Evolutionary conservation across 2,113 vertebrate genomes (phyloP).

Genomic region (Hystrix cristata): DNA sequence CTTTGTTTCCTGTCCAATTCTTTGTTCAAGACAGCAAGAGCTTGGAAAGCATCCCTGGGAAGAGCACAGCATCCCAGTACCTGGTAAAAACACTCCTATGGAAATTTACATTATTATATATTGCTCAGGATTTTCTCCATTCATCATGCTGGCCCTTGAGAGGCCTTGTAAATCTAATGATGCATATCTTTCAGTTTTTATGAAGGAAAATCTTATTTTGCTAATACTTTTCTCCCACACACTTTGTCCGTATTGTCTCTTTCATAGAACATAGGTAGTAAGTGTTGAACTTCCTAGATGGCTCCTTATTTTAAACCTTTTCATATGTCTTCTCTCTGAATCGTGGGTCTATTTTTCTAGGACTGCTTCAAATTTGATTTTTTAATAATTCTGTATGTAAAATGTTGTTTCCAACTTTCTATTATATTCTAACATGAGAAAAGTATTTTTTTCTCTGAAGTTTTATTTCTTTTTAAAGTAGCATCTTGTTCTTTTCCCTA

Average conservation of each 20-base stretch:
- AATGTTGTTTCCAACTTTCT: slow-evolving; percentile 32
- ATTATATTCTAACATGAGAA: not conserved
- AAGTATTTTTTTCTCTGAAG: not conserved
- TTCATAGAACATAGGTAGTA: not conserved
- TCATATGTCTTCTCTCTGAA: not conserved
- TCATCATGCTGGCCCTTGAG: not conserved
- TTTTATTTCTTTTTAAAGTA: not conserved
- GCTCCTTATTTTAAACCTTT: not conserved
- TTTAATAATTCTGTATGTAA: not conserved
- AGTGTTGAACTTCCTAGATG: not conserved
- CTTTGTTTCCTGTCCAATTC: not conserved
- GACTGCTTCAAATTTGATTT: not conserved
- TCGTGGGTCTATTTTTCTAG: not conserved
- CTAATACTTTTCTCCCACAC: not conserved
- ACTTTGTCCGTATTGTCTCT: not conserved
- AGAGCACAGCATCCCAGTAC: not conserved
- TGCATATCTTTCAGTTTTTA: not conserved
- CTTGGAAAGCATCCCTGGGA: not conserved
- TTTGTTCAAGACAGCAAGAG: not conserved
- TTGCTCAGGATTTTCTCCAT: not conserved
- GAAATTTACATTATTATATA: slow-evolving; percentile 6
- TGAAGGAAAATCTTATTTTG: slow-evolving; percentile 2
- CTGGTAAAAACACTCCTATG: not conserved
- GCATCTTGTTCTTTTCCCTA: not conserved
- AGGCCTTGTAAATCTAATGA: not conserved